These are phyloP conservation scores for Neopipo cinnamomea DNA, from an alignment of 2,113 vertebrate species.

Conservation along the genomic window DNA sequence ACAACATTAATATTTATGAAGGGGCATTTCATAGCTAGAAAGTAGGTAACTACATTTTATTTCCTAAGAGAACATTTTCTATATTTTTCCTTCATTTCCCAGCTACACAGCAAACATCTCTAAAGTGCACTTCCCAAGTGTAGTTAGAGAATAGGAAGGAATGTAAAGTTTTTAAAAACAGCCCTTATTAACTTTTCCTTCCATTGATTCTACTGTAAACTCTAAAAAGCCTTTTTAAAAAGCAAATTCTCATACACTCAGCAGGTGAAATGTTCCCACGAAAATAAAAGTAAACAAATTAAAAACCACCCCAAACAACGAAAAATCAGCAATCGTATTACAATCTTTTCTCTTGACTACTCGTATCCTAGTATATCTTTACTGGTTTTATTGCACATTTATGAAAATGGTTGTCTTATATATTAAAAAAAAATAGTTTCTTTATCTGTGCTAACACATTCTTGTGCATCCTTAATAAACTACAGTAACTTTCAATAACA, in stretches of 20 bases:
- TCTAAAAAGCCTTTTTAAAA: constrained; percentile 80
- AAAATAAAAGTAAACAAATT: constrained; percentile 49
- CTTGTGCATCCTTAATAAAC: constrained; percentile 61
- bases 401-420: constrained; percentile 67
- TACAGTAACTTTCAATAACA: constrained; percentile 46
- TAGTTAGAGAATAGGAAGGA: constrained; percentile 83
- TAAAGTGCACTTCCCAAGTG: constrained; percentile 80
- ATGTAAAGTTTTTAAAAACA: constrained; percentile 84
- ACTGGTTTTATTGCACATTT: constrained; percentile 71
- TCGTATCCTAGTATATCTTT: constrained; percentile 46
- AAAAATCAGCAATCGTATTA: constrained; percentile 63
- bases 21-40: constrained; percentile 74
- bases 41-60: constrained; percentile 76
- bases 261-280: constrained; percentile 74
- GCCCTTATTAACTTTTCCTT: constrained; percentile 86
- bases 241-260: constrained; percentile 77
- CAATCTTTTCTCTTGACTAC: constrained; percentile 52
- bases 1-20: constrained; percentile 71
- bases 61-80: constrained; percentile 78
- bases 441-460: constrained; percentile 68
- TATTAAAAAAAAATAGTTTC: constrained; percentile 52
- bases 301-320: constrained; percentile 34
- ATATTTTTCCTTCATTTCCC: constrained; percentile 75
- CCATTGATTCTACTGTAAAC: constrained; percentile 81
- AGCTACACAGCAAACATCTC: constrained; percentile 75